phyloP scores from a whole-genome alignment of 1,140 invertebrate genomes.

The Brachionus plicatilis region DNA sequence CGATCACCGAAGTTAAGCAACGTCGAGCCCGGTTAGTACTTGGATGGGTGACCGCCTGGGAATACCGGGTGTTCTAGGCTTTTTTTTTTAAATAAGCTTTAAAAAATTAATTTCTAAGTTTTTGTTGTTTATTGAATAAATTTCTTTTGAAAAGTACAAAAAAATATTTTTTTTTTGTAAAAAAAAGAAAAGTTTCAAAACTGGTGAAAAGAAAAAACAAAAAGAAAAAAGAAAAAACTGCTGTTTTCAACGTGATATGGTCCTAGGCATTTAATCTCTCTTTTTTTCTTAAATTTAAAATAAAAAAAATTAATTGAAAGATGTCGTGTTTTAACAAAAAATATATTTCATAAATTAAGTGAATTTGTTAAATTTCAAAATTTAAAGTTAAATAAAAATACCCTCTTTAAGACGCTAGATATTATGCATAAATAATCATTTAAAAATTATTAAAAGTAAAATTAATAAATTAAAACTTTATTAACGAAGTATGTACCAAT shows the following conservation, averaged over 20 bases:
- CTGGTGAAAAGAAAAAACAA: too few relatives aligned
- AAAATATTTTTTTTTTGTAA: too few relatives aligned
- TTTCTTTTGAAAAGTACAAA: too few relatives aligned
- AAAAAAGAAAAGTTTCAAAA: too few relatives aligned
- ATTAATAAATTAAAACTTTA: not conserved
- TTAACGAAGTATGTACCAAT: slow-evolving; percentile 6
- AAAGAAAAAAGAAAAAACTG: too few relatives aligned
- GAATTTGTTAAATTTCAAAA: not conserved
- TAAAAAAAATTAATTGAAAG: too few relatives aligned
- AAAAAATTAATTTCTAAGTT: too few relatives aligned
- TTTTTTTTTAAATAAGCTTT: too few relatives aligned
- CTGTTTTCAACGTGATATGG: not conserved
- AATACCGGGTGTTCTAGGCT: slow-evolving; percentile 38
- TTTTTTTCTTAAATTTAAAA: not conserved
- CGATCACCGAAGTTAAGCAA: slow-evolving; percentile 41
- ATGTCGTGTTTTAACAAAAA: too few relatives aligned
- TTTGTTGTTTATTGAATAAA: too few relatives aligned
- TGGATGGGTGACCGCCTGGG: slow-evolving; percentile 41
- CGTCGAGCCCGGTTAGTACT: slow-evolving; percentile 41
- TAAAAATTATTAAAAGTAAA: not conserved
- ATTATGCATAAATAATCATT: not conserved
- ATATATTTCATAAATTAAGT: too few relatives aligned
- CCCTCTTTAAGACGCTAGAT: not conserved
- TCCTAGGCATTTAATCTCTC: too few relatives aligned
- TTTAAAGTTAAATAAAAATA: not conserved